A percentile compares a stretch with the other conserved stretches of the same genome.
Conservation (phyloP, 1,140 invertebrate species). For the Drosophila suzukii region DNA sequence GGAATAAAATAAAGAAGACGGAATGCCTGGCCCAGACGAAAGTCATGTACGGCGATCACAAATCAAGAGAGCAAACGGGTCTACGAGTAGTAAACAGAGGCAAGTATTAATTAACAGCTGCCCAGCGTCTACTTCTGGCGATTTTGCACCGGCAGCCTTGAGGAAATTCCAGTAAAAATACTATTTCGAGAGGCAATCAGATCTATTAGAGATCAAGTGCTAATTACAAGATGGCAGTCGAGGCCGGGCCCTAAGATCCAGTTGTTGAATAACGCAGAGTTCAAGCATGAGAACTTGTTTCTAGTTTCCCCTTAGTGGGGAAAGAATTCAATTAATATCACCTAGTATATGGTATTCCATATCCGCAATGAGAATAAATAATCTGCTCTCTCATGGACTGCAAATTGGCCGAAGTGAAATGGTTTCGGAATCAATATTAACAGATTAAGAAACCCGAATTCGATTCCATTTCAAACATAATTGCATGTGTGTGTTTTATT, state of each 20-base stretch:
- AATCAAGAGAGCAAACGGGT: slow-evolving; percentile 52
- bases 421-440: slow-evolving; percentile 1
- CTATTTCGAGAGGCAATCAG: slow-evolving; percentile 20
- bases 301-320: background rate
- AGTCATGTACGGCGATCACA: slow-evolving; percentile 38
- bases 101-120: slow-evolving; percentile 69
- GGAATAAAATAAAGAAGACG: slow-evolving; percentile 31
- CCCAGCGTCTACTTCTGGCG: slow-evolving; percentile 19
- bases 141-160: slow-evolving; percentile 43
- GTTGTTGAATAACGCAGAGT: background rate
- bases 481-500: slow-evolving; percentile 12
- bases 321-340: slow-evolving; percentile 15
- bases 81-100: slow-evolving; percentile 38
- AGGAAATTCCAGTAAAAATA: slow-evolving; percentile 34
- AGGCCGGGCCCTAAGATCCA: slow-evolving; percentile 36
- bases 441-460: slow-evolving; percentile 30
- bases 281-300: slow-evolving; percentile 26
- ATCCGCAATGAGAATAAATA: slow-evolving; percentile 11
- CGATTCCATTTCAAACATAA: slow-evolving; percentile 32
- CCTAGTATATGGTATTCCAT: background rate
- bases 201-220: slow-evolving; percentile 48
- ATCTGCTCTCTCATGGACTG: background rate
- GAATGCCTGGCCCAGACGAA: slow-evolving; percentile 21
- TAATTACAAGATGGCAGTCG: slow-evolving; percentile 55
- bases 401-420: background rate